Percentiles rank a stretch among this genome's conserved stretches.
Evolutionary conservation across 1,140 invertebrate genomes (phyloP).

Genomic region (Eulimnadia texana): DNA sequence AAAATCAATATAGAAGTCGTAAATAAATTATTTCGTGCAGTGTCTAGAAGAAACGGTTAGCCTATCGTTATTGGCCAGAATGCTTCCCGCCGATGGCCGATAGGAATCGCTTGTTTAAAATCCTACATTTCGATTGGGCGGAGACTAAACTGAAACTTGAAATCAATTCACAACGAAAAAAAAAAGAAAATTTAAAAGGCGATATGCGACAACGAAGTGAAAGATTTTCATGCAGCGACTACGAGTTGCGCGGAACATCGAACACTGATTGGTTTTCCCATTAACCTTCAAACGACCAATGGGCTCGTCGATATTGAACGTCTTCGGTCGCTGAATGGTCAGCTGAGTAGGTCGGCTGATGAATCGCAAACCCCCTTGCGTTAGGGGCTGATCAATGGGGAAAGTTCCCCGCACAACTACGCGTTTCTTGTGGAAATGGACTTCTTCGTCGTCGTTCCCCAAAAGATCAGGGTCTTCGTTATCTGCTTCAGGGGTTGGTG

Average conservation of each 20-base stretch:
- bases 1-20: constrained; percentile 13
- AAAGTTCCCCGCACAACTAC: constrained; percentile 19
- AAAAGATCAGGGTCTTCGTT: not conserved
- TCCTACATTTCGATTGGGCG: too few species aligned
- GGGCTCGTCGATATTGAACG: constrained; percentile 6
- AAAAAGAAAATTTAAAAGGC: not conserved
- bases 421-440: constrained; percentile 3
- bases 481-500: too few species aligned
- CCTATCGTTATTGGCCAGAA: too few species aligned
- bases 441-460: not conserved
- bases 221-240: too few species aligned
- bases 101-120: too few species aligned
- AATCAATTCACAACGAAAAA: too few species aligned
- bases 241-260: too few species aligned
- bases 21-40: not conserved
- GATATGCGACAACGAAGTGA: not conserved
- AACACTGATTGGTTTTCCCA: too few species aligned
- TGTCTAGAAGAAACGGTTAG: not conserved
- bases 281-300: not conserved
- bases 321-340: constrained; percentile 1
- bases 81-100: too few species aligned
- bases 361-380: not conserved
- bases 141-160: too few species aligned
- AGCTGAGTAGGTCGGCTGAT: not conserved
- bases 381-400: constrained; percentile 19